Evolutionary conservation across 2,113 vertebrate genomes (phyloP).

Genomic region (Taxidea taxus): DNA sequence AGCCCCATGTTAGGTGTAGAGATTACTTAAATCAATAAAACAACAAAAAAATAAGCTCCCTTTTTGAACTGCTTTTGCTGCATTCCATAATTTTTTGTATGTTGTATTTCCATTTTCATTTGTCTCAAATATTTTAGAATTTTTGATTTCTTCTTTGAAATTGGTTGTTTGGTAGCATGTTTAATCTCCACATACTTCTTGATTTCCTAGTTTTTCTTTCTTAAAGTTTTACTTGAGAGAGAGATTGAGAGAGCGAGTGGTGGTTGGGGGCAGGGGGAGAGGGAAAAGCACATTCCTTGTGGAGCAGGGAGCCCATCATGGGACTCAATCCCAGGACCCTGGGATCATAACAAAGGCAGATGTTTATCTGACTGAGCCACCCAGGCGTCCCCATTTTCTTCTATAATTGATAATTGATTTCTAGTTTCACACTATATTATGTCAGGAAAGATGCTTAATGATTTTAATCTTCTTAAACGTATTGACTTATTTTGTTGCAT

Average conservation of each 20-base stretch:
- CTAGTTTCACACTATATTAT: background rate
- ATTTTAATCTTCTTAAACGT: background rate
- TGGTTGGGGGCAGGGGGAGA: no score
- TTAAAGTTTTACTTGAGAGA: no score
- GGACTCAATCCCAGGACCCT: no score
- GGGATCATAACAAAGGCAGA: no score
- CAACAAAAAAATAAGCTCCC: background rate
- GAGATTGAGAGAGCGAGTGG: no score
- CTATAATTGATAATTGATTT: background rate
- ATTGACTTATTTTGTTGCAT: background rate
- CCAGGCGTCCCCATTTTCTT: background rate
- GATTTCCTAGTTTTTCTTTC: background rate
- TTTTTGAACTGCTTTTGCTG: background rate
- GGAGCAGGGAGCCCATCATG: no score
- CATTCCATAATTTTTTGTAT: background rate
- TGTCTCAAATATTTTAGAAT: background rate
- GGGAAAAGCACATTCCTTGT: no score
- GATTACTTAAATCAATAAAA: background rate
- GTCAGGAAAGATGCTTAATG: background rate
- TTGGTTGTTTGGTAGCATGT: background rate
- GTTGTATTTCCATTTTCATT: background rate
- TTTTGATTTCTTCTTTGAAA: background rate
- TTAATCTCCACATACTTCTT: background rate
- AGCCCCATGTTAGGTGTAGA: background rate
- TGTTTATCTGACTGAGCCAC: no score